Percentiles rank a stretch among this genome's conserved stretches.
Evolutionary conservation across 37 sponge, comb jelly and placozoan genomes (phyloP).

Genomic region (Diacarnus erythraeanus): DNA sequence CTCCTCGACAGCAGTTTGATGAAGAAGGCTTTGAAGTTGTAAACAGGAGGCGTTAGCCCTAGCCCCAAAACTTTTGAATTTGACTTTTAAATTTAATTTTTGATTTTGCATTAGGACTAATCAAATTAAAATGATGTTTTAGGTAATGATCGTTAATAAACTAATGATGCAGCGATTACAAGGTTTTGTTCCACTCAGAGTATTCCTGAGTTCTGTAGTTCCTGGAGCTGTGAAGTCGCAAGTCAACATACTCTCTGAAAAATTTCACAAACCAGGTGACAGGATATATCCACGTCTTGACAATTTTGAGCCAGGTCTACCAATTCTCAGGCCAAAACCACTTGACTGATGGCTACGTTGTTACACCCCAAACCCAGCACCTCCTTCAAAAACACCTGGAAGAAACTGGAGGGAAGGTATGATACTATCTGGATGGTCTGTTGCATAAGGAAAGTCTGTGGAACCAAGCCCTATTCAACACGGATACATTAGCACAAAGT

Average conservation of each 20-base stretch:
- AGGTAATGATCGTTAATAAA: too few species aligned
- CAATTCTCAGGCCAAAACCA: slow-evolving; percentile 85
- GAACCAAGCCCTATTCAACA: neutral
- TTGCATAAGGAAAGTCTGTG: neutral
- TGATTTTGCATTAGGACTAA: neutral
- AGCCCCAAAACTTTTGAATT: neutral
- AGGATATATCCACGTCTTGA: slow-evolving; percentile 80
- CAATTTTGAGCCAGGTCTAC: neutral
- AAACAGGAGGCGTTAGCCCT: neutral
- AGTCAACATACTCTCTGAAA: slow-evolving; percentile 8
- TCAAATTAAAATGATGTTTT: too few species aligned
- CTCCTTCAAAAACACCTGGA: slow-evolving; percentile 85
- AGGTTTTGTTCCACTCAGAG: too few species aligned
- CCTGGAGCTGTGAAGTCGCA: neutral
- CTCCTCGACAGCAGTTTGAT: slow-evolving; percentile 9
- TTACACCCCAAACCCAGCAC: slow-evolving; percentile 85
- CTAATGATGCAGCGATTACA: too few species aligned
- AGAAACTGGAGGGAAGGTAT: slow-evolving; percentile 89
- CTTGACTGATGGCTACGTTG: slow-evolving; percentile 89
- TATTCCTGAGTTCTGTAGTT: too few species aligned
- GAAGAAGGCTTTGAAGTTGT: slow-evolving; percentile 26
- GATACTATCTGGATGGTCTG: neutral
- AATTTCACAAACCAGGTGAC: slow-evolving; percentile 88
- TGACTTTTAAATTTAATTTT: neutral
- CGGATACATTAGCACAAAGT: too few species aligned